These are phyloP conservation scores for Alauda arvensis DNA, from an alignment of 2,797 vertebrate genomes.

Conservation along the genomic window DNA sequence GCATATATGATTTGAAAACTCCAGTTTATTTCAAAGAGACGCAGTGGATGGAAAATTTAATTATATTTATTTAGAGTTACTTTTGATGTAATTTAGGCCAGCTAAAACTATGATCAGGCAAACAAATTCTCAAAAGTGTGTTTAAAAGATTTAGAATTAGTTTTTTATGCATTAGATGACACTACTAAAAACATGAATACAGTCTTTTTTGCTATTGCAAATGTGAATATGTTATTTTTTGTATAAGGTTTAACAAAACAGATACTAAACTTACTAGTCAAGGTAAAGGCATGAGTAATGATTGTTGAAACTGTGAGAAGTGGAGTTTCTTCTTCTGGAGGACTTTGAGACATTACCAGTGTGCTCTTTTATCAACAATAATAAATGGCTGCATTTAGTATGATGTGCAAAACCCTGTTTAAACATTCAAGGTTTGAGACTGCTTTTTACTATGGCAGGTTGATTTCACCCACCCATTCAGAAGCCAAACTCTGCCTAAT, in stretches of 20 bases:
- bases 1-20: neutral
- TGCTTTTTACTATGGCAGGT: constrained; percentile 2
- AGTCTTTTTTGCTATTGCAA: neutral
- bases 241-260: neutral
- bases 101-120: neutral
- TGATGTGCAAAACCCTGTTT: constrained; percentile 14
- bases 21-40: constrained; percentile 7
- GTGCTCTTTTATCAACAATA: constrained; percentile 16
- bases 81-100: constrained; percentile 2
- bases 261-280: neutral
- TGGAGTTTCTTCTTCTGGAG: constrained; percentile 11
- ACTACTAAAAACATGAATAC: neutral
- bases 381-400: constrained; percentile 39
- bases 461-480: neutral
- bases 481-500: constrained; percentile 13
- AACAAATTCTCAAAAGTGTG: neutral
- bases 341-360: constrained; percentile 1
- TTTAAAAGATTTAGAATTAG: neutral
- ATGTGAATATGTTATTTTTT: constrained; percentile 4
- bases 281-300: constrained; percentile 5
- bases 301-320: constrained; percentile 4
- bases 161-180: neutral
- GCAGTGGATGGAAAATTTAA: neutral
- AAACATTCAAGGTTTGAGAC: constrained; percentile 31
- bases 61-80: neutral